A percentile compares a stretch with the other conserved stretches of the same genome.
Conservation (phyloP, 30 jellyfish, hydroid and myxozoan species). For the Hydractinia symbiolongicarpus region DNA sequence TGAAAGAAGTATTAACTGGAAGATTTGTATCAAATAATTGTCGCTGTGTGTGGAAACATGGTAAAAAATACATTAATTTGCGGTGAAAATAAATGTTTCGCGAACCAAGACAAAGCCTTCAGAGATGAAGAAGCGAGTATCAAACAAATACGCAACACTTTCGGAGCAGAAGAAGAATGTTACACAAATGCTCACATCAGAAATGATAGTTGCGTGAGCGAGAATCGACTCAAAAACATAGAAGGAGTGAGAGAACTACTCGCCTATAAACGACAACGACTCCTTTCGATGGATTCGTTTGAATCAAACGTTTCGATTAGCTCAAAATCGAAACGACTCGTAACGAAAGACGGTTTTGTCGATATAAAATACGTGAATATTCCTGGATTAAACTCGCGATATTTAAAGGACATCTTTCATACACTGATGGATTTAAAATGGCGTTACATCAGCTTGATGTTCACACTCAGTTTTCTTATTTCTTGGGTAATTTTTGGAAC, state of each 20-base stretch:
- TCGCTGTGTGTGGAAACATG: too few species aligned
- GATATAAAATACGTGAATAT: conserved; percentile 12
- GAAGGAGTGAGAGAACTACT: conserved; percentile 18
- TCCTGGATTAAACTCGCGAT: conserved; percentile 26
- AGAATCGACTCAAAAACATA: neutral
- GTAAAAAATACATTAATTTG: too few species aligned
- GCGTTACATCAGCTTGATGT: conserved; percentile 65
- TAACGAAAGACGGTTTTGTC: conserved; percentile 17
- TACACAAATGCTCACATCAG: too few species aligned
- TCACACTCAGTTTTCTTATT: conserved; percentile 50
- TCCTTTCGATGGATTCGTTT: conserved; percentile 19
- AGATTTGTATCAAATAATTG: too few species aligned
- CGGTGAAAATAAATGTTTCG: too few species aligned
- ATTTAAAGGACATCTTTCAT: conserved; percentile 53
- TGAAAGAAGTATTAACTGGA: too few species aligned
- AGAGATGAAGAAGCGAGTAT: too few species aligned
- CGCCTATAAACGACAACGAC: conserved; percentile 16
- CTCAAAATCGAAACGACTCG: conserved; percentile 20
- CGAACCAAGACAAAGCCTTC: too few species aligned
- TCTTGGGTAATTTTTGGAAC: conserved; percentile 79
- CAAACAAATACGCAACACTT: too few species aligned
- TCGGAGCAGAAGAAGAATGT: too few species aligned
- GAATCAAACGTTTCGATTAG: conserved; percentile 12
- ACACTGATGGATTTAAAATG: conserved; percentile 77
- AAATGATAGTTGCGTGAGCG: too few species aligned